phyloP scores from a whole-genome alignment of 2,888 invertebrate species.

The Taenaris catops region DNA sequence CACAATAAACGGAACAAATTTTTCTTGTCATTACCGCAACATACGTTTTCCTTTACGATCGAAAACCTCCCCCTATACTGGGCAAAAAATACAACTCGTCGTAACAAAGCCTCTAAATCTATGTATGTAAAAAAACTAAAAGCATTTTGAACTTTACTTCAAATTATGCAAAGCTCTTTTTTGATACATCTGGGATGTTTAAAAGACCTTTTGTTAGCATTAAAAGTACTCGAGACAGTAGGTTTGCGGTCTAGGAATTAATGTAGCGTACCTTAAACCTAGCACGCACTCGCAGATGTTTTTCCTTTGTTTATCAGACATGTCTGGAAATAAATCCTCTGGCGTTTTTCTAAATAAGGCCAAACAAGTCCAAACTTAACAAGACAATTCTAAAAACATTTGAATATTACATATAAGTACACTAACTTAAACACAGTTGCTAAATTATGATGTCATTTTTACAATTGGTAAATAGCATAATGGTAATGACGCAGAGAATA shows the following conservation, averaged over 20 bases:
- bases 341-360: constrained; percentile 21
- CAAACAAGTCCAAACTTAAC: no score
- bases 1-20: constrained; percentile 15
- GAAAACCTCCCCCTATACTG: constrained; percentile 19
- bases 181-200: neutral
- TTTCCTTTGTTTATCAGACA: constrained; percentile 45
- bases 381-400: no score
- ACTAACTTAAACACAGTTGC: no score
- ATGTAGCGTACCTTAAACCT: constrained; percentile 64
- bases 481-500: no score
- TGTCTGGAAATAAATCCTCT: constrained; percentile 36
- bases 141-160: constrained; percentile 7
- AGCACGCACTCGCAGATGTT: constrained; percentile 51
- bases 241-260: constrained; percentile 69
- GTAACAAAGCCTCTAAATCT: constrained; percentile 17
- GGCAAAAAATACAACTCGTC: constrained; percentile 19
- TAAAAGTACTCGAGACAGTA: constrained; percentile 56
- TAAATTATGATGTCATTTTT: no score
- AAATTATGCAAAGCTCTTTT: neutral
- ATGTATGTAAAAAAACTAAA: neutral
- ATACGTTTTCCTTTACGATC: constrained; percentile 23
- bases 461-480: no score
- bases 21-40: constrained; percentile 34
- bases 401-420: no score
- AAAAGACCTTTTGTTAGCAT: constrained; percentile 24